A percentile compares a stretch with the other conserved stretches of the same genome.
These are phyloP conservation scores for Streptopelia turtur DNA, from an alignment of 2,797 vertebrate genomes.

Conservation along the genomic window DNA sequence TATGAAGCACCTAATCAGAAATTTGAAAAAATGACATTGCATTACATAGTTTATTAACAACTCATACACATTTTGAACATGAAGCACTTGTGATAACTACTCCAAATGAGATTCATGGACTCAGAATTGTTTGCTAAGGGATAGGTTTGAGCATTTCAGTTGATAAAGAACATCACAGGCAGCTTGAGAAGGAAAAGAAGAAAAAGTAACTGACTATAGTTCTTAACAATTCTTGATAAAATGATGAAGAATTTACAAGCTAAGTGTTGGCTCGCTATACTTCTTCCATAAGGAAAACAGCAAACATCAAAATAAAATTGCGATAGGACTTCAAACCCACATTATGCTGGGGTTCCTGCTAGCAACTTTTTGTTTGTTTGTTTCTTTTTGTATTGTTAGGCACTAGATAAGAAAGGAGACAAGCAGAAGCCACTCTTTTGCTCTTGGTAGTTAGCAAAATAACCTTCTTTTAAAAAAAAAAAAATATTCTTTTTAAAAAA, in stretches of 20 bases:
- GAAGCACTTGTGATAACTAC: not conserved
- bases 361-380: not conserved
- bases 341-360: not conserved
- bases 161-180: not conserved
- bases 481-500: too few species aligned
- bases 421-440: not conserved
- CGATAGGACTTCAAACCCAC: not conserved
- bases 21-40: not conserved
- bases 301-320: not conserved
- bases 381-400: not conserved
- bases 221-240: not conserved
- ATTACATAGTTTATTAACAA: constrained; percentile 29
- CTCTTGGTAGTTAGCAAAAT: not conserved
- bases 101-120: not conserved
- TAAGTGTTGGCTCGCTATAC: not conserved
- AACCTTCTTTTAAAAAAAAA: not conserved
- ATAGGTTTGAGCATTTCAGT: not conserved
- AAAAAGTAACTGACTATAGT: not conserved
- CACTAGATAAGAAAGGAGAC: not conserved
- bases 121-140: not conserved
- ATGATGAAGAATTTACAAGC: not conserved
- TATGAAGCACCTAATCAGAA: not conserved
- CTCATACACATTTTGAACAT: constrained; percentile 1
- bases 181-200: not conserved
- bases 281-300: not conserved